These are phyloP conservation scores for Acanthococcus lagerstroemiae DNA, from an alignment of 2,888 invertebrate species.

Conservation along the genomic window DNA sequence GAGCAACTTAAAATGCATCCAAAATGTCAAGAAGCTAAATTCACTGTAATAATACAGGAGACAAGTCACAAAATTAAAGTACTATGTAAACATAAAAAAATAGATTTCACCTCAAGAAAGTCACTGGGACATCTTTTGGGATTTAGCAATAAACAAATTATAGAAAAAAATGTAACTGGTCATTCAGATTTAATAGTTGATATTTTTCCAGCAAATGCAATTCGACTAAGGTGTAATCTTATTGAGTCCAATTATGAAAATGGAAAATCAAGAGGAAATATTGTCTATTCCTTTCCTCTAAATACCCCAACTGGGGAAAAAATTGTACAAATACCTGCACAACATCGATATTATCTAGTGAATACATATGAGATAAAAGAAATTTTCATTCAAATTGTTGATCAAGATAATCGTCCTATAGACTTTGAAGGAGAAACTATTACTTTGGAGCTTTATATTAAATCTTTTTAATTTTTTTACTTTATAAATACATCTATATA, in stretches of 20 bases:
- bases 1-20: too few species aligned
- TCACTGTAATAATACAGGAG: too few species aligned
- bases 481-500: not conserved
- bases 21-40: too few species aligned
- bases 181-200: conserved; percentile 15
- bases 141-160: conserved; percentile 4
- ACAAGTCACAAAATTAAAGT: too few species aligned
- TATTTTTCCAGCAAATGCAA: conserved; percentile 15
- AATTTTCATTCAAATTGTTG: conserved; percentile 15
- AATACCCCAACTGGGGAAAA: conserved; percentile 7
- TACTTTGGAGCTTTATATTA: conserved; percentile 13
- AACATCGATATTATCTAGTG: conserved; percentile 13
- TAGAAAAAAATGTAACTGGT: not conserved
- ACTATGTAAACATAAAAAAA: conserved; percentile 24
- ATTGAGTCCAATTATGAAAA: conserved; percentile 23
- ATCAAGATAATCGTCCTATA: conserved; percentile 14
- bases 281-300: conserved; percentile 17
- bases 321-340: conserved; percentile 12
- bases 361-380: conserved; percentile 11
- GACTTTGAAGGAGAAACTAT: conserved; percentile 18
- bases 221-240: conserved; percentile 14
- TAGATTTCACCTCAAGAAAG: conserved; percentile 13
- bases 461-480: conserved; percentile 19
- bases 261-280: conserved; percentile 10
- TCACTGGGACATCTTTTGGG: conserved; percentile 9